Percentiles rank a stretch among this genome's conserved stretches.
Conservation (phyloP, 2,797 vertebrate genomes). For the Myotis planiceps region DNA sequence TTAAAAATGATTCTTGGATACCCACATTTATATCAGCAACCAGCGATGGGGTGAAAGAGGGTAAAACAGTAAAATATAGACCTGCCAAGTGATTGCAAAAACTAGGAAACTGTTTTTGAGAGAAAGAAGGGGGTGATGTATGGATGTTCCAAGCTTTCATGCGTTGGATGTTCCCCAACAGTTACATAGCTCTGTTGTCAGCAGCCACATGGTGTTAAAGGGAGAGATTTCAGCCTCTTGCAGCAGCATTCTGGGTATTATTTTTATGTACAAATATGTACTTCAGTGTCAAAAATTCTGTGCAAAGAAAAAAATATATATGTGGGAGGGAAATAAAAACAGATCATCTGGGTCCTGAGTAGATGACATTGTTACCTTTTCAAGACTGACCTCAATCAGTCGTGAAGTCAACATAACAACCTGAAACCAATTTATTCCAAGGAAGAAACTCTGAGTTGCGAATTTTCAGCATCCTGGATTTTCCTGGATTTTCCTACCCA, state of each 20-base stretch:
- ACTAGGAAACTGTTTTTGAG: constrained; percentile 62
- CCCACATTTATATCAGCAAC: constrained; percentile 70
- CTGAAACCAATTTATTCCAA: neutral
- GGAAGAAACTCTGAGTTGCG: neutral
- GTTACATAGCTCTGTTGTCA: constrained; percentile 50
- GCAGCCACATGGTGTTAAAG: constrained; percentile 46
- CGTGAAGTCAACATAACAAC: neutral
- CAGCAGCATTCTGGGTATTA: neutral
- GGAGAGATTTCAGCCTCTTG: neutral
- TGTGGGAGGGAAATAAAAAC: neutral
- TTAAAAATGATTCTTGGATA: constrained; percentile 68
- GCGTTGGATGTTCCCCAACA: constrained; percentile 30
- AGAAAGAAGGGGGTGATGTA: constrained; percentile 42
- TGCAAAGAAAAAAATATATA: neutral
- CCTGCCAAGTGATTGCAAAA: constrained; percentile 59
- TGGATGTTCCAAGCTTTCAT: neutral
- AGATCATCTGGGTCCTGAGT: neutral
- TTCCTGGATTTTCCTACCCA: neutral
- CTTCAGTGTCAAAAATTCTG: constrained; percentile 21
- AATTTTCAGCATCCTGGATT: neutral
- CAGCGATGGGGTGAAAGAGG: constrained; percentile 32
- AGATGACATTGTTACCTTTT: constrained; percentile 27
- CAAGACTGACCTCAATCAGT: constrained; percentile 5
- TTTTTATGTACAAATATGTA: constrained; percentile 56
- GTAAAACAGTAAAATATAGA: constrained; percentile 61